A percentile compares a stretch with the other conserved stretches of the same genome.
Evolutionary conservation across 2,113 vertebrate genomes (phyloP).

Genomic region (Calidris pugnax): DNA sequence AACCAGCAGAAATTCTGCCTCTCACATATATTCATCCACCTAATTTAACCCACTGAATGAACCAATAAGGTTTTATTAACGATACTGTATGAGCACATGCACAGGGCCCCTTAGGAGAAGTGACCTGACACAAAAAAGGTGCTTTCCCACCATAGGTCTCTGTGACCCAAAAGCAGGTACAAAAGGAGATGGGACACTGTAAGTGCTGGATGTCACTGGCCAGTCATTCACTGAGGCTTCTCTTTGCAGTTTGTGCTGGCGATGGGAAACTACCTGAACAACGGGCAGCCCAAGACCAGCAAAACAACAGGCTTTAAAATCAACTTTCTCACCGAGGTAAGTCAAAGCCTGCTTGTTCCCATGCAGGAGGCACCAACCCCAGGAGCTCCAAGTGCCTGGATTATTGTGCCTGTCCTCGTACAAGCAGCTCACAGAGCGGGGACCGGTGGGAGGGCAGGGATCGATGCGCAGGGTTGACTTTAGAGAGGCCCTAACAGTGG

Average conservation of each 20-base stretch:
- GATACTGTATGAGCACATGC: not conserved
- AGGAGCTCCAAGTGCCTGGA: not conserved
- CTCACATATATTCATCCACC: not conserved
- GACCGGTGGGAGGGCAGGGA: not conserved
- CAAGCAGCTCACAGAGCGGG: rapidly evolving
- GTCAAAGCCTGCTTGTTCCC: rapidly evolving
- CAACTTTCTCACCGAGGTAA: slow-evolving; percentile 96
- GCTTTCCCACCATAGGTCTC: not conserved
- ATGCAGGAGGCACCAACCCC: rapidly evolving
- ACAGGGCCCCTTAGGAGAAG: not conserved
- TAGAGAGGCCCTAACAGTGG: not conserved
- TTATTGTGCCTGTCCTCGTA: rapidly evolving
- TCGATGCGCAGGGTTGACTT: rapidly evolving
- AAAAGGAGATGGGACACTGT: rapidly evolving
- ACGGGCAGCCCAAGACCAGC: slow-evolving; percentile 91
- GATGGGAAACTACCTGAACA: slow-evolving; percentile 99
- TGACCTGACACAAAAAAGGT: not conserved
- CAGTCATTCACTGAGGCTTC: not conserved
- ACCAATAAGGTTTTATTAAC: not conserved
- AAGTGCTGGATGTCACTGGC: not conserved
- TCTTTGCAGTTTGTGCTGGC: slow-evolving; percentile 91
- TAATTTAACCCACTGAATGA: not conserved
- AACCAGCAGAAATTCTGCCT: not conserved
- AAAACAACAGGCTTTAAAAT: slow-evolving; percentile 97
- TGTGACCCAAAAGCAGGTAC: not conserved